phyloP scores from a whole-genome alignment of 2,888 invertebrate genomes.

The Synanthedon formicaeformis region DNA sequence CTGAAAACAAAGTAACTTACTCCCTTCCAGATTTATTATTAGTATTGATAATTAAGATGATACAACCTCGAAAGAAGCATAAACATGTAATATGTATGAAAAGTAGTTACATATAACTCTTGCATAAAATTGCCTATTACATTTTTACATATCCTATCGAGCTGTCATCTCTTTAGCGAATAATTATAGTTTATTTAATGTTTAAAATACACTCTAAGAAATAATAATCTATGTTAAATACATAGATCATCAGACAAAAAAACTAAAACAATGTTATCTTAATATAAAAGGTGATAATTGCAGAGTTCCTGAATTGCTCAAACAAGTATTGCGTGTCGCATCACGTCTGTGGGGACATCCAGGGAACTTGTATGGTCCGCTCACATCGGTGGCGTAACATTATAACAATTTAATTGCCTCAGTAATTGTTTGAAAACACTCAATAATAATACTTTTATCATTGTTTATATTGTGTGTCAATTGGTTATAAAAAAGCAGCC shows the following conservation, averaged over 20 bases:
- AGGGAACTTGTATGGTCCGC: background rate
- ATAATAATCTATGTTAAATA: no score
- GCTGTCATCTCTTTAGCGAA: no score
- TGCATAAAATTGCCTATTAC: no score
- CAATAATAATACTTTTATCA: background rate
- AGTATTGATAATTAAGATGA: no score
- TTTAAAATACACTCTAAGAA: no score
- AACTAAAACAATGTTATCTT: background rate
- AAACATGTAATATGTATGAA: no score
- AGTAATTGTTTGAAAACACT: constrained; percentile 1
- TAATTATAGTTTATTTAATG: no score
- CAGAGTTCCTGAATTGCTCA: constrained; percentile 20
- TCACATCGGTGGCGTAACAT: constrained; percentile 3
- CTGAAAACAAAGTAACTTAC: no score
- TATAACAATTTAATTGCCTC: constrained; percentile 2
- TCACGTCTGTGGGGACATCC: constrained; percentile 6
- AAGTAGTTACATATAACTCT: no score
- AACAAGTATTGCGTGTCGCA: constrained; percentile 18
- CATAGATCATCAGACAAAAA: background rate
- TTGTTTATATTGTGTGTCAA: background rate
- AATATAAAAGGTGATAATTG: constrained; percentile 22
- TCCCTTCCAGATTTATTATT: no score
- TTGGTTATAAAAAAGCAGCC: background rate
- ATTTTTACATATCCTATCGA: no score
- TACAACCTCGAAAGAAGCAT: no score